phyloP scores from a whole-genome alignment of 30 jellyfish, hydroid and myxozoan species.

The Aurelia aurita complex sp. Pacific region DNA sequence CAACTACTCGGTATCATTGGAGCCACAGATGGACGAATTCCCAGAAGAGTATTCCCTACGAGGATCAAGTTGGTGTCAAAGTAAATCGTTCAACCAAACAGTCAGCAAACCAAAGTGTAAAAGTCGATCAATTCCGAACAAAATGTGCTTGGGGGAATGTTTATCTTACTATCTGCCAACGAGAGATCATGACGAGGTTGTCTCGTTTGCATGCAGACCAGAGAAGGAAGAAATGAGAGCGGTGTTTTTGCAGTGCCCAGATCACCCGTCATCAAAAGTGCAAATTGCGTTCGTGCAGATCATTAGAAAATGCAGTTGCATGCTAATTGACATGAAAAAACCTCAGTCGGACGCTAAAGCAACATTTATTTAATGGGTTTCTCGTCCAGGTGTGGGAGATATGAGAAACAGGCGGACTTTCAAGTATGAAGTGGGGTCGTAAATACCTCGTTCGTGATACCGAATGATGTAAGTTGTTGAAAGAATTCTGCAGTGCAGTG shows the following conservation, averaged over 20 bases:
- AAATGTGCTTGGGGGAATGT: constrained; percentile 47
- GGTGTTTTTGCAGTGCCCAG: constrained; percentile 20
- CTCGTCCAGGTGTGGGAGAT: too few relatives aligned
- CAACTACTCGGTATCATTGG: too few relatives aligned
- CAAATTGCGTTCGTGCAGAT: constrained; percentile 19
- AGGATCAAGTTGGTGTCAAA: constrained; percentile 18
- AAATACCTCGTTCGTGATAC: too few relatives aligned
- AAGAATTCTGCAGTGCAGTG: too few relatives aligned
- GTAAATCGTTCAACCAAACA: constrained; percentile 18
- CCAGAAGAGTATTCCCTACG: too few relatives aligned
- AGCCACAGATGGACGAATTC: too few relatives aligned
- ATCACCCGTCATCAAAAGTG: neutral
- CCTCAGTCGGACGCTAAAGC: constrained; percentile 1
- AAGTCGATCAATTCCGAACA: constrained; percentile 6
- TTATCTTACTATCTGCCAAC: constrained; percentile 28
- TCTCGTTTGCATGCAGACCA: constrained; percentile 28
- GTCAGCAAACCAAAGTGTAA: constrained; percentile 15
- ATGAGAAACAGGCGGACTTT: too few relatives aligned
- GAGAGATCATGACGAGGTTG: constrained; percentile 13
- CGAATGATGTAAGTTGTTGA: too few relatives aligned
- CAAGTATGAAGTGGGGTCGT: too few relatives aligned
- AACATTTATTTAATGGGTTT: neutral
- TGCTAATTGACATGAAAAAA: constrained; percentile 22
- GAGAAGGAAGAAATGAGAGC: constrained; percentile 5
- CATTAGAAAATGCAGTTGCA: constrained; percentile 24